These are phyloP conservation scores for Stichodactyla helianthus DNA, from an alignment of 64 coral and sea anemone genomes.

Conservation along the genomic window DNA sequence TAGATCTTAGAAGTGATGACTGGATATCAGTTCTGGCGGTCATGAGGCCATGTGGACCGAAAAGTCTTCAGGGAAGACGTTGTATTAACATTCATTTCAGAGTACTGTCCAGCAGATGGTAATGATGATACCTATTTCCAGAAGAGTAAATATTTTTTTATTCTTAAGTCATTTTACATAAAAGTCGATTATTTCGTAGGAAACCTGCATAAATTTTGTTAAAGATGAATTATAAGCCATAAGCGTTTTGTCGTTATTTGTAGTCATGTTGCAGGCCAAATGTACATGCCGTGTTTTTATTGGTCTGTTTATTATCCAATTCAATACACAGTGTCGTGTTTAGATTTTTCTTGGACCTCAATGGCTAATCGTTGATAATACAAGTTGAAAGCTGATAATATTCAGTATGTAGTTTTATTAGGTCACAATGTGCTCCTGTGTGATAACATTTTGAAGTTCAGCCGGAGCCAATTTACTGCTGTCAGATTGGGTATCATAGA, in stretches of 20 bases:
- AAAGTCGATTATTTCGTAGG: background rate
- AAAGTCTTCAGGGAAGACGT: background rate
- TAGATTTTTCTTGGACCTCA: background rate
- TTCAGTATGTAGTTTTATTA: constrained; percentile 11
- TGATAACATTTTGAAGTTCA: background rate
- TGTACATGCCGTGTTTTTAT: background rate
- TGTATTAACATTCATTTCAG: background rate
- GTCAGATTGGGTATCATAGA: background rate
- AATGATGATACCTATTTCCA: background rate
- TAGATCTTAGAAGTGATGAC: background rate
- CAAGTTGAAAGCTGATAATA: constrained; percentile 1
- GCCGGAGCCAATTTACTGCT: background rate
- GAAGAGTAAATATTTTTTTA: background rate
- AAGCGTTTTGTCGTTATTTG: background rate
- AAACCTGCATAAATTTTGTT: background rate
- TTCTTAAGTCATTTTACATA: background rate
- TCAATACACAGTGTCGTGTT: background rate
- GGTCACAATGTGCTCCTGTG: background rate
- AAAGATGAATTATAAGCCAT: background rate
- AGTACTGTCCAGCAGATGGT: background rate
- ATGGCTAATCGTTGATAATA: background rate
- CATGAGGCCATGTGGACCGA: background rate
- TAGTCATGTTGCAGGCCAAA: background rate
- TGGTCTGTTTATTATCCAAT: background rate
- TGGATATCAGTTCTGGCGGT: background rate